Percentiles rank a stretch among this genome's conserved stretches.
Evolutionary conservation across 2,797 vertebrate genomes (phyloP).

Genomic region (Melanotaenia nigrans): DNA sequence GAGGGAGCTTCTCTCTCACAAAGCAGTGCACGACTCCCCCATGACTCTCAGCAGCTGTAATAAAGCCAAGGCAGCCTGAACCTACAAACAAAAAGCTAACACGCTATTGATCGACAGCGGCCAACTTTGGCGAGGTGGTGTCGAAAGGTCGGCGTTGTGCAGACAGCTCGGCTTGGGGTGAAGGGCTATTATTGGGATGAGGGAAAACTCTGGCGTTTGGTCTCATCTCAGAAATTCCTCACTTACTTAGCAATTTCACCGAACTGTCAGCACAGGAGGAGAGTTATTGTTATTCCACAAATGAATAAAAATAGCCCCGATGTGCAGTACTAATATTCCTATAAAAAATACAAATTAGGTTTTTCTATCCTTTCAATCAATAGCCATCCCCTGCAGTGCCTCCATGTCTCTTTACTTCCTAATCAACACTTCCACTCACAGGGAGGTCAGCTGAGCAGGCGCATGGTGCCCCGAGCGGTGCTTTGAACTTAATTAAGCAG

Average conservation of each 20-base stretch:
- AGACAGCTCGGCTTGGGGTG: constrained; percentile 77
- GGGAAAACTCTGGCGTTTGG: constrained; percentile 72
- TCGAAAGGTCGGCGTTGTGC: constrained; percentile 79
- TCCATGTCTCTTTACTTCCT: constrained; percentile 78
- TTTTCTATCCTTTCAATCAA: constrained; percentile 75
- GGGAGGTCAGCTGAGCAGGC: constrained; percentile 81
- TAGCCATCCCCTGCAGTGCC: constrained; percentile 76
- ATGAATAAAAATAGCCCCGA: constrained; percentile 45
- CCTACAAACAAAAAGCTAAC: constrained; percentile 89
- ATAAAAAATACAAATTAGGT: constrained; percentile 73
- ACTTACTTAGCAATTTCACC: constrained; percentile 57
- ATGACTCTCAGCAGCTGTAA: constrained; percentile 84
- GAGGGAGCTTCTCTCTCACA: constrained; percentile 81
- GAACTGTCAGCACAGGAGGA: constrained; percentile 34
- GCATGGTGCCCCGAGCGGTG: constrained; percentile 75
- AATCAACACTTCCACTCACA: constrained; percentile 84
- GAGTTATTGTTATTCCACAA: constrained; percentile 49
- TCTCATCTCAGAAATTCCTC: constrained; percentile 66
- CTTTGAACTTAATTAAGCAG: constrained; percentile 88
- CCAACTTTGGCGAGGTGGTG: constrained; percentile 80
- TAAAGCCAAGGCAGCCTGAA: constrained; percentile 85
- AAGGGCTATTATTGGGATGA: constrained; percentile 79
- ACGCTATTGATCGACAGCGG: constrained; percentile 84
- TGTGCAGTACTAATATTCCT: constrained; percentile 47
- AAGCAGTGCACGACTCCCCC: constrained; percentile 80